These are phyloP conservation scores for Myathropa florea DNA, from an alignment of 2,888 invertebrate genomes.

Conservation along the genomic window DNA sequence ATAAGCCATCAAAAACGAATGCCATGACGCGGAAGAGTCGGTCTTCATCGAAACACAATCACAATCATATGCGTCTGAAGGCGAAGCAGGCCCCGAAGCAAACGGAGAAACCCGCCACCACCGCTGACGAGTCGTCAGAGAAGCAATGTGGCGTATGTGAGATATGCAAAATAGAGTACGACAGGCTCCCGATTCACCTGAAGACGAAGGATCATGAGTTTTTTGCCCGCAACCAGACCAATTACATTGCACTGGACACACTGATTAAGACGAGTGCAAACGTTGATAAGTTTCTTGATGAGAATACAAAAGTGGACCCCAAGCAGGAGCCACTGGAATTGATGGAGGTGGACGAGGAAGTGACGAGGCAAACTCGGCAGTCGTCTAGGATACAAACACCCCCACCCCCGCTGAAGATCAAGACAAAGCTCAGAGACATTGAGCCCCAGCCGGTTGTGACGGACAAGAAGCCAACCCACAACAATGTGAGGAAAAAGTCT, in stretches of 20 bases:
- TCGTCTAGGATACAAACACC: slow-evolving; percentile 58
- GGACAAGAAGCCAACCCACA: slow-evolving; percentile 54
- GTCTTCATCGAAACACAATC: slow-evolving; percentile 74
- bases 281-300: slow-evolving; percentile 86
- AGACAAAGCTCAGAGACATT: slow-evolving; percentile 71
- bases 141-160: slow-evolving; percentile 88
- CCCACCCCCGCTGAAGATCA: slow-evolving; percentile 55
- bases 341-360: slow-evolving; percentile 77
- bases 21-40: slow-evolving; percentile 79
- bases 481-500: slow-evolving; percentile 26
- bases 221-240: slow-evolving; percentile 87
- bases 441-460: slow-evolving; percentile 46
- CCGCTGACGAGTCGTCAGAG: slow-evolving; percentile 74
- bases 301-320: slow-evolving; percentile 80
- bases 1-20: slow-evolving; percentile 67
- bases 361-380: slow-evolving; percentile 59
- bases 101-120: slow-evolving; percentile 40
- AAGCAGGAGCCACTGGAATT: slow-evolving; percentile 81
- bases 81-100: slow-evolving; percentile 56
- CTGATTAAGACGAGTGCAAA: slow-evolving; percentile 86
- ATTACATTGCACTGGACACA: slow-evolving; percentile 88
- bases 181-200: slow-evolving; percentile 86
- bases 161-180: slow-evolving; percentile 89
- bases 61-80: slow-evolving; percentile 69
- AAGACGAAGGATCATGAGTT: slow-evolving; percentile 88